Conservation (phyloP, 2,797 vertebrate species). For the Scleropages formosus region DNA sequence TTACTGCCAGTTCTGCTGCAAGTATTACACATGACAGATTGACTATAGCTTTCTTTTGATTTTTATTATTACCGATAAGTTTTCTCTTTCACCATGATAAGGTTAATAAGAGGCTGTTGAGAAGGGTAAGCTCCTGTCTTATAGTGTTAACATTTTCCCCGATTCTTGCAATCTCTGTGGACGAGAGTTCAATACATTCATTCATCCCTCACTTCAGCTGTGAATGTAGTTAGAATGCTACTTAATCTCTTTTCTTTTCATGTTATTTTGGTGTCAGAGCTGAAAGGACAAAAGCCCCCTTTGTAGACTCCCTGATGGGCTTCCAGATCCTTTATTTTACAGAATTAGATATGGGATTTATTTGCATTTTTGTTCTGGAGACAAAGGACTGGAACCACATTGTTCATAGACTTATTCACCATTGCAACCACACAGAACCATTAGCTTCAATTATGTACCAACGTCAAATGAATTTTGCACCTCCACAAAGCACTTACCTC, state of each 20-base stretch:
- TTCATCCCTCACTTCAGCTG: neutral
- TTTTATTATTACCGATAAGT: neutral
- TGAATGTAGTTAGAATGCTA: neutral
- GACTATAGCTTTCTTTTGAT: neutral
- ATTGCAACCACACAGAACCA: neutral
- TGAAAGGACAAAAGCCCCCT: constrained; percentile 13
- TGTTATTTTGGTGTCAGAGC: neutral
- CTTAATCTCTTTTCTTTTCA: neutral
- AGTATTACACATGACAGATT: neutral
- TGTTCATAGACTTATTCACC: constrained; percentile 10
- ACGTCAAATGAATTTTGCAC: constrained; percentile 1
- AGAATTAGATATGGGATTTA: neutral
- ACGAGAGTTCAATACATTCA: neutral
- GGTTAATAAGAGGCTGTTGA: neutral
- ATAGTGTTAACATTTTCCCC: neutral
- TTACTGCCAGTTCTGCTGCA: no score
- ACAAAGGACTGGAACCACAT: neutral
- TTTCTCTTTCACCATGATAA: neutral
- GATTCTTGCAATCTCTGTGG: neutral
- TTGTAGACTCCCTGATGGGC: neutral
- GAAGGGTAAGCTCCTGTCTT: neutral
- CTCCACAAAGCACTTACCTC: neutral
- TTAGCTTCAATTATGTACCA: neutral
- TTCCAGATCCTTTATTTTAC: neutral
- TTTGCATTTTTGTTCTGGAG: neutral